Evolutionary conservation across 2,888 invertebrate genomes (phyloP), one percentile per base, ranked within the genome.

Genomic region (Drosophila basisetae): DNA sequence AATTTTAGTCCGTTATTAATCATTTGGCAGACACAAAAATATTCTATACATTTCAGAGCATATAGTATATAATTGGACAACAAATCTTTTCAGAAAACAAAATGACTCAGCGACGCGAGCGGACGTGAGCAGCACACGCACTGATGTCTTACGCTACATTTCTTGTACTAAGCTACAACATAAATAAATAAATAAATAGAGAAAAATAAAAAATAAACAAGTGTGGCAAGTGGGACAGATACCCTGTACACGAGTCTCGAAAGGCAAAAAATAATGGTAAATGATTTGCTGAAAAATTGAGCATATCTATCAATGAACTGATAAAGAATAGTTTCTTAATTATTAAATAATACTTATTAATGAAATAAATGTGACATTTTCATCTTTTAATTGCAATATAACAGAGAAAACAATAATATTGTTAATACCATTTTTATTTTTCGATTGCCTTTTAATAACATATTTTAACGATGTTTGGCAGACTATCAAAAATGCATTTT

Each of bases 121-220:
- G 13, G 55, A 55, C 75, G 79, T 83, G 76, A 76, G 71, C 62
- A 65, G 49, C 72, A 63, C 72, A 86, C 87, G 82, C 80, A 78
- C 68, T 59, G 39, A 28, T 49, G 65, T 68, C 58, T 79, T 79
- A 67, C 72, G 67, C 60, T 68, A 37, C 53, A 60, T 53, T 35
- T 11, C 31, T 22, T 22, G 10, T 43, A 39, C 52, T 60, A 60
- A 58, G 50, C 58, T 52, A 22, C 58, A 68, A 43, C 16, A 59
- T 35, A 61, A 55, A 69, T 54, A 73, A 52, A 37, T 33, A 76
- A 52, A 66, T 59, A 73, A 35, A 55, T 25, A 68, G 5, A 47
- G 0, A 16, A 16, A 5, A 10, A 56, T 22, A 63, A 68, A 60
- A 56, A 65, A 63, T 66, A 68, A 68, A 52, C 58, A 58, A 43